Base-by-base conservation (phyloP, 2,113 vertebrate species). In the Nothoprocta perdicaria region DNA sequence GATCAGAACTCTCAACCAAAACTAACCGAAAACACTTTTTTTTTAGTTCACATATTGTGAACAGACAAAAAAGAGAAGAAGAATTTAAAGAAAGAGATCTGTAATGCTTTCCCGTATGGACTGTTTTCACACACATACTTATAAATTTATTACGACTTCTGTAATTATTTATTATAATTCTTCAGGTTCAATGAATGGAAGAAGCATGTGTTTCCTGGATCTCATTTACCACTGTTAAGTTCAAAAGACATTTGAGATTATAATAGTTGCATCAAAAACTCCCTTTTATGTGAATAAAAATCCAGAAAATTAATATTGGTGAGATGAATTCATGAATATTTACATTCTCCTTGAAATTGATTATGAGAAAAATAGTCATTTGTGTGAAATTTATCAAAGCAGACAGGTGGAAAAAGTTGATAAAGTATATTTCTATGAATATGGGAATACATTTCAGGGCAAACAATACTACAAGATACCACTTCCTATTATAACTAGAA, bases 331-430 rank as follows among this genome's bases (percentile, higher is more conserved):
- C 31, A 91, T 89, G 83, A 95, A 93, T 92, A 92, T 83, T 91
- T 95, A 85, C 65, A 29, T 52, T 89, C 24, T 65, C 61, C 33
- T 94, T 96, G 72, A 94, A 95, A 94, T 9, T 89, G 68, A 89
- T 92, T 92, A 94, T 31, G 17, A 83, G 33, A 73, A 86, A 92
- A 95, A 95, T 58, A 88, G 80, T 60, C 2, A 89, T 95, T 89
- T 85, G n/a, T 57, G 38, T 72, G 86, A 87, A 73, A 86, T 90
- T 82, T 90, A 85, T 74, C 62, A 92, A 86, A 93, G 71, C 5
- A 84, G 92, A 60, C 81, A 94, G 61, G 75, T 90, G 75, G 50
- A 84, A 92, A 94, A 93, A 90, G 38, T 81, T 84, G 72, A 92
- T 89, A 88, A 95, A 89, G 72, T 84, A 3, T 12, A 76, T 76